phyloP scores from a whole-genome alignment of 2,888 invertebrate genomes.

The Lamellibrachia columna region DNA sequence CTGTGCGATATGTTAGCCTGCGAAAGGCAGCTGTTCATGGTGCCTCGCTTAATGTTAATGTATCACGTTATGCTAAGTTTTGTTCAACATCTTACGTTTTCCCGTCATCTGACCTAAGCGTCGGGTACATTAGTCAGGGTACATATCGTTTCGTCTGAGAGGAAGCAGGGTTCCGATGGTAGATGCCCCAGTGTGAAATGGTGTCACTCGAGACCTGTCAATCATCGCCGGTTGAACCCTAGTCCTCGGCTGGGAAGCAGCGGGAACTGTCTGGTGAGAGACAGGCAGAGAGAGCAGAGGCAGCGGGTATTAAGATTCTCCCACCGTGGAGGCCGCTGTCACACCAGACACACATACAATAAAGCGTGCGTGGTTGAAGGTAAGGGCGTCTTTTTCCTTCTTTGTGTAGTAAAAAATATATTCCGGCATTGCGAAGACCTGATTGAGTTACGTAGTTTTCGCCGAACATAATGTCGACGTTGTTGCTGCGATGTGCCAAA shows the following conservation, averaged over 20 bases:
- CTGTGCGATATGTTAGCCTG: not conserved
- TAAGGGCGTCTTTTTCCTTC: not conserved
- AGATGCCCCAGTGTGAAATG: not conserved
- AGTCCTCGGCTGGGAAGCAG: not conserved
- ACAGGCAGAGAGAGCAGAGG: not conserved
- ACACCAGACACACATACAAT: not conserved
- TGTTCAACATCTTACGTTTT: not conserved
- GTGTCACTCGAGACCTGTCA: not conserved
- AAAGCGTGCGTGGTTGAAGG: not conserved
- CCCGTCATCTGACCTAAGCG: not conserved
- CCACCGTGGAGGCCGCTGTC: not conserved
- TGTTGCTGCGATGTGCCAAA: not conserved
- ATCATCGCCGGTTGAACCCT: not conserved
- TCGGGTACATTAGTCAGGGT: not conserved
- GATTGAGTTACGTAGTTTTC: not conserved
- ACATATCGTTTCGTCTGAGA: not conserved
- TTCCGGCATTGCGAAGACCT: not conserved
- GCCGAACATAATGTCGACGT: not conserved
- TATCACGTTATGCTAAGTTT: not conserved
- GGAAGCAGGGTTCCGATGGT: not conserved
- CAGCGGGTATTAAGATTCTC: not conserved
- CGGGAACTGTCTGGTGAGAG: not conserved
- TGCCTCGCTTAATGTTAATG: not conserved
- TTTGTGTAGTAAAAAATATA: not conserved
- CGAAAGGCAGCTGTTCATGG: not conserved